Conservation (phyloP, 2,113 vertebrate genomes). For the Vulpes ferrilata region DNA sequence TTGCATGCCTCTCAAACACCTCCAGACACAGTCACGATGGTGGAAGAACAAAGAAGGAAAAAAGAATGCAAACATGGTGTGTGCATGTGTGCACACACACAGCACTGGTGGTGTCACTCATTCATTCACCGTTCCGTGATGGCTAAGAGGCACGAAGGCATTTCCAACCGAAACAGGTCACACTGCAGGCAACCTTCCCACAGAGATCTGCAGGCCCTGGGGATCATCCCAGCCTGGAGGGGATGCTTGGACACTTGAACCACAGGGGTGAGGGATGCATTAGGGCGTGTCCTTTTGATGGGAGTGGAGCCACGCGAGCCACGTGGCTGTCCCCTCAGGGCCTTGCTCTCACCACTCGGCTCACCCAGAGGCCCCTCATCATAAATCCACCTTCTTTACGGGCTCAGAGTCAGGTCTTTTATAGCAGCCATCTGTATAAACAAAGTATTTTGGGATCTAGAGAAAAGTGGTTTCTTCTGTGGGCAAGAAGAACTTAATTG, state of each 20-base stretch:
- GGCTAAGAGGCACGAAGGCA: not conserved
- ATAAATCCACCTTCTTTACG: not conserved
- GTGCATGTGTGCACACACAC: accelerated
- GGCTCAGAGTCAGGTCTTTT: not conserved
- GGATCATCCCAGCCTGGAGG: not conserved
- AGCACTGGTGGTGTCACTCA: accelerated
- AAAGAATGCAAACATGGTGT: not conserved
- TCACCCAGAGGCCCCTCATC: accelerated
- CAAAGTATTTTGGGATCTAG: not conserved
- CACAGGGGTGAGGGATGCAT: not conserved
- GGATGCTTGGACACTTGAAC: not conserved
- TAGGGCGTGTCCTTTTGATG: accelerated
- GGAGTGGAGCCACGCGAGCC: not conserved
- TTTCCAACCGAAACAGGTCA: not conserved
- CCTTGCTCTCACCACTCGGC: accelerated
- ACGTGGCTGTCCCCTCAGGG: accelerated
- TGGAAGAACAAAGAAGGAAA: not conserved
- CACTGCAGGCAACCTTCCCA: not conserved
- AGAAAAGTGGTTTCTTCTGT: slow-evolving; percentile 3
- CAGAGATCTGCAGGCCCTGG: not conserved
- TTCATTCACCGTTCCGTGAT: accelerated
- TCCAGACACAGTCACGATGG: not conserved
- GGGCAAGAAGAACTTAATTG: not conserved
- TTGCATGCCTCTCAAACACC: not conserved
- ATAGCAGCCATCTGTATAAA: slow-evolving; percentile 1